phyloP scores from a whole-genome alignment of 2,113 vertebrate genomes.

The Leptobrachium leishanense region DNA sequence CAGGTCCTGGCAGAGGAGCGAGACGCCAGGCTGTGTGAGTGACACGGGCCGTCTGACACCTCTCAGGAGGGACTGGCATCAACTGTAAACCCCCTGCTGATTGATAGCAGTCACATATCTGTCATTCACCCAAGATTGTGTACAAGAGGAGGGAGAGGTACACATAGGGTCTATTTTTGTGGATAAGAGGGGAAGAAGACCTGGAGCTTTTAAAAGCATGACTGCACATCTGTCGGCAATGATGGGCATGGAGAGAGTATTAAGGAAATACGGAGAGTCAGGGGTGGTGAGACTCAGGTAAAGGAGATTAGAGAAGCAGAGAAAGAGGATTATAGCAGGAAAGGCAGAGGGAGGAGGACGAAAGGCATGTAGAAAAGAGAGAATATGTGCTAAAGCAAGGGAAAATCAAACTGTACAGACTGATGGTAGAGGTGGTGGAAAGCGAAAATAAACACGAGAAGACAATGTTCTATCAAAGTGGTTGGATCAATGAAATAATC shows the following conservation, averaged over 20 bases:
- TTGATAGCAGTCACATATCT: slow-evolving; percentile 18
- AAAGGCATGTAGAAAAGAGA: background rate
- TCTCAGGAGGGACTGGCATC: slow-evolving; percentile 21
- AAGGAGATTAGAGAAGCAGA: background rate
- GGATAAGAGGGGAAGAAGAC: background rate
- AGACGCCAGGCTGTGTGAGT: slow-evolving; percentile 33
- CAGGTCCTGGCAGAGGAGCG: slow-evolving; percentile 36
- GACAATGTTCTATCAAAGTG: too few species aligned
- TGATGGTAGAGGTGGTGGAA: background rate
- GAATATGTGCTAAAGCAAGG: background rate
- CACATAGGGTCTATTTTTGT: background rate
- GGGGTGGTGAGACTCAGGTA: background rate
- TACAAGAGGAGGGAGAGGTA: background rate
- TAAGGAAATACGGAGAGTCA: background rate
- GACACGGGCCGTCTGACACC: slow-evolving; percentile 35
- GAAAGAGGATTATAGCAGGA: background rate
- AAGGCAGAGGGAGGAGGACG: background rate
- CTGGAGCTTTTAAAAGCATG: too few species aligned
- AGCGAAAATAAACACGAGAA: background rate
- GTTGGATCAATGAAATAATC: too few species aligned
- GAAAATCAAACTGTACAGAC: background rate
- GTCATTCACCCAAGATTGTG: slow-evolving; percentile 21
- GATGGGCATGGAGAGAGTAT: background rate
- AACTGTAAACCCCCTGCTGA: background rate
- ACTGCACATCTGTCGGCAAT: background rate